These are phyloP conservation scores for Suncus etruscus DNA, from an alignment of 2,113 vertebrate genomes.

Conservation along the genomic window DNA sequence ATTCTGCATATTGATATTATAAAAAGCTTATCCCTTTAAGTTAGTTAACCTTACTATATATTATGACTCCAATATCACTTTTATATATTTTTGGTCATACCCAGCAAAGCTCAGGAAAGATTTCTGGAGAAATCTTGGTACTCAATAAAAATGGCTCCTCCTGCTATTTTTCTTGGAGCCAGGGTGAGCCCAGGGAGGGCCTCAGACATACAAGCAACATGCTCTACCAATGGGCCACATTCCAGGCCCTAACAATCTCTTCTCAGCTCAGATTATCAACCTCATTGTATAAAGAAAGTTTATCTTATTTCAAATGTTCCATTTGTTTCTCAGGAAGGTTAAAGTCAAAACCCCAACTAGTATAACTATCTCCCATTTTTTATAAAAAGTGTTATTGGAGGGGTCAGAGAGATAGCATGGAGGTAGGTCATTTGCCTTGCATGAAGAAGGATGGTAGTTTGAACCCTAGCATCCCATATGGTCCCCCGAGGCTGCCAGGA, in stretches of 20 bases:
- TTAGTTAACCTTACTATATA: not conserved
- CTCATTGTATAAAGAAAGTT: not conserved
- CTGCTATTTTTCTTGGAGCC: no score
- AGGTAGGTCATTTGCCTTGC: no score
- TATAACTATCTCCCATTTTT: not conserved
- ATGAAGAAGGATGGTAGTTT: no score
- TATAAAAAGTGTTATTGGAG: no score
- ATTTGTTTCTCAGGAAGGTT: not conserved
- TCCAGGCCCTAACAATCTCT: no score
- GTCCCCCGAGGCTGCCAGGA: no score
- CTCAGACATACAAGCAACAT: no score
- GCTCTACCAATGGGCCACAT: no score
- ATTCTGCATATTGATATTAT: conserved; percentile 8
- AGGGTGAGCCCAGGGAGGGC: no score
- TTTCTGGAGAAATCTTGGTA: not conserved
- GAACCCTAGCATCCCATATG: no score
- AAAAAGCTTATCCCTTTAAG: not conserved
- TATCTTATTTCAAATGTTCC: not conserved
- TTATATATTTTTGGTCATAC: no score
- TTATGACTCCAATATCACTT: not conserved
- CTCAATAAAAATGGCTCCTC: not conserved
- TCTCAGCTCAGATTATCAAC: not conserved
- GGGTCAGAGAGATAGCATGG: no score
- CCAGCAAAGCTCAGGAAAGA: not conserved
- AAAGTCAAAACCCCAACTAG: conserved; percentile 12